Conservation (phyloP, 2,797 vertebrate genomes). For the Muscicapa comitata region DNA sequence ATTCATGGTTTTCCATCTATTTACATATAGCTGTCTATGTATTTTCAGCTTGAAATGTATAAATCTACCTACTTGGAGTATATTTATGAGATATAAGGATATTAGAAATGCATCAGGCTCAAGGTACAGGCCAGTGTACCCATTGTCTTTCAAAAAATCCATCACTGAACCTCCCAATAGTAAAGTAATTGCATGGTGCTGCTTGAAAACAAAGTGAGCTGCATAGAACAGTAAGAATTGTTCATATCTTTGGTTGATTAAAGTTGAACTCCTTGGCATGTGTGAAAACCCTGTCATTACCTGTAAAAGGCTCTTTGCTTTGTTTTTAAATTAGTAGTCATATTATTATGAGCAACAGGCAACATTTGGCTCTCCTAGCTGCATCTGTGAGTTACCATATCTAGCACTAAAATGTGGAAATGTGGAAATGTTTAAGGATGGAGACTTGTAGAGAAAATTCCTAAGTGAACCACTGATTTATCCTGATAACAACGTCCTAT, state of each 20-base stretch:
- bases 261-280: neutral
- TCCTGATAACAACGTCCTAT: neutral
- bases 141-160: neutral
- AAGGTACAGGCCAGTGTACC: neutral
- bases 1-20: neutral
- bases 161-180: neutral
- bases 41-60: neutral
- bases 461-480: neutral
- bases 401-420: neutral
- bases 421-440: neutral
- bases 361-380: neutral
- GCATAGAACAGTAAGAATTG: neutral
- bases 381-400: neutral
- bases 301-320: neutral
- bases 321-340: neutral
- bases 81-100: neutral
- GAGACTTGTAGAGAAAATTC: neutral
- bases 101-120: neutral
- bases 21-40: neutral
- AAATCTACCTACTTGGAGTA: neutral
- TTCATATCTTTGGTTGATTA: neutral
- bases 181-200: neutral
- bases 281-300: neutral
- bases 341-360: neutral
- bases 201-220: neutral